Conservation (phyloP, 2,797 vertebrate genomes). For the Denticeps clupeoides region DNA sequence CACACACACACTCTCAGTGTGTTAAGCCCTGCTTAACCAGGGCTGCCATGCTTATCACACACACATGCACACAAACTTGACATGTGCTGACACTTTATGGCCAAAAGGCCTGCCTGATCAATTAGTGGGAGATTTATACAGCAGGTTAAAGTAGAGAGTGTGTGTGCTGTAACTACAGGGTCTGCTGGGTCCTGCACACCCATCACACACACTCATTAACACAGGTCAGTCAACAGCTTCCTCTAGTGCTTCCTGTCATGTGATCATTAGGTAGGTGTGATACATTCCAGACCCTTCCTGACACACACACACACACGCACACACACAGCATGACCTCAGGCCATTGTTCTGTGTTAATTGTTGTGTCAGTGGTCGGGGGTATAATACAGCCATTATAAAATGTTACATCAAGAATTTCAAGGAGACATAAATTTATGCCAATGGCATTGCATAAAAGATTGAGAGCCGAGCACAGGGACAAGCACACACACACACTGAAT, state of each 20-base stretch:
- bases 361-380: not conserved
- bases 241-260: conserved; percentile 57
- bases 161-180: conserved; percentile 1
- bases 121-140: not conserved
- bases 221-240: conserved; percentile 46
- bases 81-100: conserved; percentile 1
- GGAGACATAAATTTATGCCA: no score
- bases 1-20: not conserved
- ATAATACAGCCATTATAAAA: no score
- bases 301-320: not conserved
- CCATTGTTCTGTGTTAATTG: not conserved
- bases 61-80: not conserved
- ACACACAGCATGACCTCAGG: not conserved
- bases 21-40: no score
- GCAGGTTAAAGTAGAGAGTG: conserved; percentile 1
- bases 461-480: no score
- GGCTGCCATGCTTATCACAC: no score
- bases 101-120: not conserved
- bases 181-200: not conserved
- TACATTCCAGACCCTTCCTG: conserved; percentile 52
- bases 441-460: no score
- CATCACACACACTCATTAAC: conserved; percentile 49
- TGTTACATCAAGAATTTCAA: no score
- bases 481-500: no score
- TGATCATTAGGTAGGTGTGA: conserved; percentile 66